Evolutionary conservation across 1,140 invertebrate genomes (phyloP).

Genomic region (Drosophila auraria): DNA sequence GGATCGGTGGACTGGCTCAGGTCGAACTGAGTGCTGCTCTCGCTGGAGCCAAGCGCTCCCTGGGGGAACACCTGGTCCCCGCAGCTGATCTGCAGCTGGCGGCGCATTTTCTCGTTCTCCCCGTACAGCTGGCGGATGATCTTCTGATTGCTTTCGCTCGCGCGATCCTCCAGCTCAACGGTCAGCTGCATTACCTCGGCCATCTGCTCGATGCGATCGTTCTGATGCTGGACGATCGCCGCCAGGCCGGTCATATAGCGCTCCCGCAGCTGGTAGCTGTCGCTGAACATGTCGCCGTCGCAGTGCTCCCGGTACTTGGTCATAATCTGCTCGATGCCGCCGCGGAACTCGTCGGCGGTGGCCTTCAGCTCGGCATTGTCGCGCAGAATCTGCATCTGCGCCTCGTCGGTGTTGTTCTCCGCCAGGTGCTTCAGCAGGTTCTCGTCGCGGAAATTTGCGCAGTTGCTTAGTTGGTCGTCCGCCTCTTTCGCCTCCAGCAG

Average conservation of each 20-base stretch:
- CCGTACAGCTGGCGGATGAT: constrained; percentile 33
- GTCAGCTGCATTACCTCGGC: constrained; percentile 39
- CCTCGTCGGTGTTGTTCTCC: constrained; percentile 35
- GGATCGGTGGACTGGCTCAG: neutral
- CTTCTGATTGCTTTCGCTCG: constrained; percentile 32
- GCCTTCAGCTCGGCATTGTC: constrained; percentile 61
- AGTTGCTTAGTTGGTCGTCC: constrained; percentile 33
- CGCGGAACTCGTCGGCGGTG: constrained; percentile 44
- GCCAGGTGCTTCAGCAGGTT: constrained; percentile 55
- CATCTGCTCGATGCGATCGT: constrained; percentile 58
- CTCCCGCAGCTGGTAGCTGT: constrained; percentile 40
- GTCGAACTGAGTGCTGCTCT: constrained; percentile 54
- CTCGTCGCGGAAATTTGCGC: constrained; percentile 43
- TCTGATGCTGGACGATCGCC: constrained; percentile 36
- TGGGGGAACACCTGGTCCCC: constrained; percentile 25
- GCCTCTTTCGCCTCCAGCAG: constrained; percentile 24
- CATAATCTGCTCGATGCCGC: constrained; percentile 44
- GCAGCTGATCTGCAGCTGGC: constrained; percentile 53
- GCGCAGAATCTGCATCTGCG: constrained; percentile 48
- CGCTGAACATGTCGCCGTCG: constrained; percentile 29
- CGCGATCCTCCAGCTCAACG: constrained; percentile 39
- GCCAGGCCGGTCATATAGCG: constrained; percentile 44
- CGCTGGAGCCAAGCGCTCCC: constrained; percentile 1
- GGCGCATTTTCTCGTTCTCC: constrained; percentile 59
- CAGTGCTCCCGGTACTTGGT: constrained; percentile 58